Conservation (phyloP, 1,140 invertebrate species). For the Bradynema listronoti region DNA sequence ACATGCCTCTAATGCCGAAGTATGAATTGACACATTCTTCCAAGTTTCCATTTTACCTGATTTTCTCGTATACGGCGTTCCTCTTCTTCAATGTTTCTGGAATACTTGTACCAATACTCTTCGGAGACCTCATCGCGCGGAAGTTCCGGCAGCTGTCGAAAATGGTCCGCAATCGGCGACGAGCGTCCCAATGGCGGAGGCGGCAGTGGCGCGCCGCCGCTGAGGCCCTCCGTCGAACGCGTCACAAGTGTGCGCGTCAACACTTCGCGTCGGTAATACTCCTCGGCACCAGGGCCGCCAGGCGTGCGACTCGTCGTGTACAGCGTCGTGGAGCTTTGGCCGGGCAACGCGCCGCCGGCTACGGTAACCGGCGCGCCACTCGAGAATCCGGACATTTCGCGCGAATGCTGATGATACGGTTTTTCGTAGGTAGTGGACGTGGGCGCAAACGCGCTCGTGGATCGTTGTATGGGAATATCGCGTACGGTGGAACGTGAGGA, state of each 20-base stretch:
- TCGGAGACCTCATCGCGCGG: slow-evolving; percentile 48
- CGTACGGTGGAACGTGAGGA: slow-evolving; percentile 46
- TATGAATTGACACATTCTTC: neutral
- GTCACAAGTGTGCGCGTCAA: slow-evolving; percentile 55
- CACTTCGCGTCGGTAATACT: slow-evolving; percentile 36
- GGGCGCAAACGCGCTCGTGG: slow-evolving; percentile 41
- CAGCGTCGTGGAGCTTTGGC: no score
- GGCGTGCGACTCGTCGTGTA: neutral
- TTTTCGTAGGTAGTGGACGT: no score
- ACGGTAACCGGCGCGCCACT: neutral
- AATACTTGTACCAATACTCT: slow-evolving; percentile 48
- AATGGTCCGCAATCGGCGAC: slow-evolving; percentile 39
- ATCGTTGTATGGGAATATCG: slow-evolving; percentile 52
- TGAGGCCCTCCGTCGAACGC: slow-evolving; percentile 53
- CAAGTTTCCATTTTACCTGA: slow-evolving; percentile 33
- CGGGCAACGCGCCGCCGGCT: neutral
- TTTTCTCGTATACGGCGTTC: slow-evolving; percentile 49
- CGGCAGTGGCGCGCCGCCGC: slow-evolving; percentile 29
- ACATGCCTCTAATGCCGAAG: no score
- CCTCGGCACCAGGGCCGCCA: neutral
- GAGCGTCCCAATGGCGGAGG: slow-evolving; percentile 42
- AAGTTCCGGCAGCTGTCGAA: slow-evolving; percentile 16
- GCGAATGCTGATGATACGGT: no score
- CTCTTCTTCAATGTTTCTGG: slow-evolving; percentile 52
- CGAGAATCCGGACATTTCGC: slow-evolving; percentile 2